Percentiles rank a stretch among this genome's conserved stretches.
phyloP scores from a whole-genome alignment of 2,888 invertebrate species.

The Drosophila recens region DNA sequence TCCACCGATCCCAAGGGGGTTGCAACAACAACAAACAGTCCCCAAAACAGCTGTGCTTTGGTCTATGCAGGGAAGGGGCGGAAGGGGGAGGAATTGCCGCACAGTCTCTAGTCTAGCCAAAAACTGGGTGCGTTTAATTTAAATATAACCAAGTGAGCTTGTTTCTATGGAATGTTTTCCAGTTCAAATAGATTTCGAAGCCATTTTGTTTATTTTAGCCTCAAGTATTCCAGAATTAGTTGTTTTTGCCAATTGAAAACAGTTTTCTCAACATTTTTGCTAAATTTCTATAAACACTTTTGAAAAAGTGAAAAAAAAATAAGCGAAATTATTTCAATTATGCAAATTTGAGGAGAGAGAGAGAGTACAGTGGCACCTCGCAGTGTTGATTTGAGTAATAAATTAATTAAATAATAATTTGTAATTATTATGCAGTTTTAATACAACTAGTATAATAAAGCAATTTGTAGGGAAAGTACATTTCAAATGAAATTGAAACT shows the following conservation, averaged over 20 bases:
- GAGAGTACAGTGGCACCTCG: background rate
- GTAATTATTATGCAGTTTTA: background rate
- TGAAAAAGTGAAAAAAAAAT: background rate
- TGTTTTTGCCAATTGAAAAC: background rate
- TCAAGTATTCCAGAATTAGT: background rate
- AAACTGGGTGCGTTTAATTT: constrained; percentile 10
- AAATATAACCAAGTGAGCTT: background rate
- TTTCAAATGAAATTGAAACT: background rate
- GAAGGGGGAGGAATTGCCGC: constrained; percentile 3
- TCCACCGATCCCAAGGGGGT: background rate
- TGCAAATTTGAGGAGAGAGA: background rate
- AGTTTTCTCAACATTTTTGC: background rate
- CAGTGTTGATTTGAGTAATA: background rate
- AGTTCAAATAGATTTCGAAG: background rate
- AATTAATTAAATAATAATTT: background rate
- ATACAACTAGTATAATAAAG: background rate
- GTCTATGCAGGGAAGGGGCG: background rate
- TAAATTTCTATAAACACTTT: background rate
- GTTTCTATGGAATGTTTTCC: constrained; percentile 15
- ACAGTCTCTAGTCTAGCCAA: constrained; percentile 22
- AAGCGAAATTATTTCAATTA: background rate
- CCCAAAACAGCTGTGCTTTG: constrained; percentile 34
- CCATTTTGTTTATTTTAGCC: background rate
- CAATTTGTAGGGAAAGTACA: background rate
- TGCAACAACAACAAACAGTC: constrained; percentile 3